Conservation (phyloP, 1,140 invertebrate genomes). For the Scaptomyza graminum region DNA sequence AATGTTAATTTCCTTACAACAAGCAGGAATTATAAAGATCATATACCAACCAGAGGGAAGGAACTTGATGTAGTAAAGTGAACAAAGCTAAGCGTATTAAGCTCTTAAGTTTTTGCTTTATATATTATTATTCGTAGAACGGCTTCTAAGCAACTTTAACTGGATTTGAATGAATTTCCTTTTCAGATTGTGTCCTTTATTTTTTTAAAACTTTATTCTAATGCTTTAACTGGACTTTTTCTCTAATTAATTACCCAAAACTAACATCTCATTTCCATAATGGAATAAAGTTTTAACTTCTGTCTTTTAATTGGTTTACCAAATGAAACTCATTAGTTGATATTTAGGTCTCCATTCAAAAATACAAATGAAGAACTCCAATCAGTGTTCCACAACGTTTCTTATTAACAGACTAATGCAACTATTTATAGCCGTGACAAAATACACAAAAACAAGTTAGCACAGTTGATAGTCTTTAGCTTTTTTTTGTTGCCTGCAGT, state of each 20-base stretch:
- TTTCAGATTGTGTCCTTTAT: no score
- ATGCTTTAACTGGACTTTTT: no score
- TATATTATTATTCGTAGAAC: no score
- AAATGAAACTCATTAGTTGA: constrained; percentile 31
- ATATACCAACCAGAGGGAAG: no score
- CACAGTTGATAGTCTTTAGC: constrained; percentile 3
- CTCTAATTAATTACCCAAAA: neutral
- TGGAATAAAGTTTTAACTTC: constrained; percentile 2
- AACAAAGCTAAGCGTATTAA: no score
- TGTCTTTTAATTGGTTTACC: constrained; percentile 24
- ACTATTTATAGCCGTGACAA: constrained; percentile 51
- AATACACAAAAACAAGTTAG: constrained; percentile 41
- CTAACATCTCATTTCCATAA: constrained; percentile 5
- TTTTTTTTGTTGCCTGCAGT: constrained; percentile 12
- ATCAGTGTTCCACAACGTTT: constrained; percentile 27
- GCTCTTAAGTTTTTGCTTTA: no score
- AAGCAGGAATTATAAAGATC: neutral
- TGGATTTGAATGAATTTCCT: no score
- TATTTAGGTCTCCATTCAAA: neutral
- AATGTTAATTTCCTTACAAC: constrained; percentile 14
- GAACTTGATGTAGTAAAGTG: no score
- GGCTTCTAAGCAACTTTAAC: no score
- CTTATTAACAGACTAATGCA: constrained; percentile 38
- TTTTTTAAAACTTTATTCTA: no score
- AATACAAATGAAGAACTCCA: neutral